Base-by-base conservation (phyloP, 1,140 invertebrate genomes). In the Tyrophagus putrescentiae region DNA sequence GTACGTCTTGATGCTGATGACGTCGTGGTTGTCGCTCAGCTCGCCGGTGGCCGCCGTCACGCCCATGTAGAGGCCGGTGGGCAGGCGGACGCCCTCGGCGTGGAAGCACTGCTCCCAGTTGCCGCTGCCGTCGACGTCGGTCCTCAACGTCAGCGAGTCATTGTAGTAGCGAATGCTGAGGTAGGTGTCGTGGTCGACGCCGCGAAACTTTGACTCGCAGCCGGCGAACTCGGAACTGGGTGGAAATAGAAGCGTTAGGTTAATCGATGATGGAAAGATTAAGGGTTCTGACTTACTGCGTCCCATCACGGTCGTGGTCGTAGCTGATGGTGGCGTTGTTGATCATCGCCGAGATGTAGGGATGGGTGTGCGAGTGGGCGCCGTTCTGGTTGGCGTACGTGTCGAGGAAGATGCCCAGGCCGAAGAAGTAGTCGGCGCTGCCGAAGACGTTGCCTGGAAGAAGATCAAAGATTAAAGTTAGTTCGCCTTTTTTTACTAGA, bases 321-420 rank as follows among this genome's bases (percentile, higher is more conserved):
- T 99, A 99, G 70, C 85, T 82, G 53, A 94, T 73, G 18, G 84
- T 80, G 25, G 94, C 95, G 76, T 99, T 98, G 70, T 95, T 97
- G 0, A 99, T 77, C 93, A 98, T 98, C 1, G 90, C 92, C 60
- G 92, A 97, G 62, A 99, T 84, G 72, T 94, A 98, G 0, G 95
- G 96, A 79, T 98, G 94, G 70, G 88, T 83, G 74, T 98, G 94
- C 87, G 89, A 91, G 69, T 97, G 90, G 48, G 87, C 85, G n/a
- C 92, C 94, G 78, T 99, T 98, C 67, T 98, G 93, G 73, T 99
- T 99, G 70, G 88, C 96, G 71, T 99, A 99, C 0, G 96, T 99
- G 71, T 99, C 96, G 56, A 98, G 71, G 71, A 99, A 90, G 31
- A 99, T 79, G 9, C 83, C 92, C 16, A 99, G 75, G 0, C 96